Percentiles rank a stretch among this genome's conserved stretches.
Evolutionary conservation across 2,888 invertebrate genomes (phyloP).

Genomic region (Tridacna crocea): DNA sequence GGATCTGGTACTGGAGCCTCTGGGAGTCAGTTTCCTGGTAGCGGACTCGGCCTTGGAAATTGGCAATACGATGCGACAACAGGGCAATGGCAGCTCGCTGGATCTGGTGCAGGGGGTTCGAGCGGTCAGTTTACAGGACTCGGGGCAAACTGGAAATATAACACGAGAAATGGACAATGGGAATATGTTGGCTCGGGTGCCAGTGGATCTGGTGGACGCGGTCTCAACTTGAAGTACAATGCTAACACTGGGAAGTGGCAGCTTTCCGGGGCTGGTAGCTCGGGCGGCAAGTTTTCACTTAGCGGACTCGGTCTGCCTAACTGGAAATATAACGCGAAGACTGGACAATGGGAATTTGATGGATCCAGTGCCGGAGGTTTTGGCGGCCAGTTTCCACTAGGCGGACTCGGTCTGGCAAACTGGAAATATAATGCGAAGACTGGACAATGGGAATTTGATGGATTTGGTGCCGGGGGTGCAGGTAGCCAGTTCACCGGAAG

Average conservation of each 20-base stretch:
- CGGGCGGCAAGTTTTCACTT: neutral
- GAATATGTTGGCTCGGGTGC: neutral
- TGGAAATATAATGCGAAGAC: slow-evolving; percentile 6
- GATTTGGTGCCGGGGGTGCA: slow-evolving; percentile 2
- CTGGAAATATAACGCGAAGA: neutral
- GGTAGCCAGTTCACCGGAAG: neutral
- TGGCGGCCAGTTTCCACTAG: slow-evolving; percentile 2
- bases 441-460: slow-evolving; percentile 23
- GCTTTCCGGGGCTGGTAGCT: neutral
- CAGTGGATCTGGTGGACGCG: neutral
- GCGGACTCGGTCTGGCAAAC: slow-evolving; percentile 11
- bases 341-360: slow-evolving; percentile 6
- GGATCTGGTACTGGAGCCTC: neutral
- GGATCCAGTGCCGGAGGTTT: slow-evolving; percentile 3
- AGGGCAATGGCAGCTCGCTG: neutral
- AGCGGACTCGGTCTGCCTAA: neutral
- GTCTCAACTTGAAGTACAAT: neutral
- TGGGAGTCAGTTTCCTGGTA: neutral
- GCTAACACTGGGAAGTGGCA: neutral
- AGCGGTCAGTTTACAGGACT: neutral
- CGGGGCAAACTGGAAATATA: neutral
- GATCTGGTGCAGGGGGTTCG: neutral
- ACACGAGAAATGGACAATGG: neutral
- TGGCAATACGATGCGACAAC: neutral
- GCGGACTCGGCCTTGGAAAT: neutral